Evolutionary conservation across 2,113 vertebrate species (phyloP).

Genomic region (Pelecanoides urinatrix): DNA sequence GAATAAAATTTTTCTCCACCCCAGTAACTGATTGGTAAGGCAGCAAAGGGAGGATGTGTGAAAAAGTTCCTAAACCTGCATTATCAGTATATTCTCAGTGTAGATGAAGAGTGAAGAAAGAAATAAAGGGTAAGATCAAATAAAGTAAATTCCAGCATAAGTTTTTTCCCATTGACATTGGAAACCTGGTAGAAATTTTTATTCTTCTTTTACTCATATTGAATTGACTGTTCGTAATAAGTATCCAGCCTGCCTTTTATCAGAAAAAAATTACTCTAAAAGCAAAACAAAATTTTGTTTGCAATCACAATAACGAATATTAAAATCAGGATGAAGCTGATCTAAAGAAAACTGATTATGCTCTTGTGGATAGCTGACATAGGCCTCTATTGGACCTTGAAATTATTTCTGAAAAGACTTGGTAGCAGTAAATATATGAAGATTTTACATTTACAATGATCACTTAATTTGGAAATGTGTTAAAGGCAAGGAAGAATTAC

Average conservation of each 20-base stretch:
- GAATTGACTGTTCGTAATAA: neutral
- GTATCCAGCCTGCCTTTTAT: neutral
- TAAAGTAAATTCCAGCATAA: neutral
- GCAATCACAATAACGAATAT: fast-evolving
- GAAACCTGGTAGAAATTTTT: neutral
- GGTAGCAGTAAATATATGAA: neutral
- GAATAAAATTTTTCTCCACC: neutral
- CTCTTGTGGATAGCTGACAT: neutral
- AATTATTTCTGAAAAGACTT: neutral
- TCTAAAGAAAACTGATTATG: neutral
- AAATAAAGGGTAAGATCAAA: neutral
- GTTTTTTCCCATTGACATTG: neutral
- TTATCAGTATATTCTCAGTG: neutral
- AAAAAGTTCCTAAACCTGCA: neutral
- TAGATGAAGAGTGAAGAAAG: neutral
- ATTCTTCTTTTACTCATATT: neutral
- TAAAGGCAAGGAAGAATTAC: neutral
- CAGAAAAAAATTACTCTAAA: neutral
- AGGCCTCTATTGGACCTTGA: neutral
- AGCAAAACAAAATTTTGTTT: neutral
- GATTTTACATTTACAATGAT: neutral
- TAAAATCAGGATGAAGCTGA: neutral
- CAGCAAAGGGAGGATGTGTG: neutral
- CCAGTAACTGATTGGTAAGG: neutral
- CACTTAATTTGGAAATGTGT: neutral